phyloP scores from a whole-genome alignment of 2,888 invertebrate genomes.

The Cryptus armator region DNA sequence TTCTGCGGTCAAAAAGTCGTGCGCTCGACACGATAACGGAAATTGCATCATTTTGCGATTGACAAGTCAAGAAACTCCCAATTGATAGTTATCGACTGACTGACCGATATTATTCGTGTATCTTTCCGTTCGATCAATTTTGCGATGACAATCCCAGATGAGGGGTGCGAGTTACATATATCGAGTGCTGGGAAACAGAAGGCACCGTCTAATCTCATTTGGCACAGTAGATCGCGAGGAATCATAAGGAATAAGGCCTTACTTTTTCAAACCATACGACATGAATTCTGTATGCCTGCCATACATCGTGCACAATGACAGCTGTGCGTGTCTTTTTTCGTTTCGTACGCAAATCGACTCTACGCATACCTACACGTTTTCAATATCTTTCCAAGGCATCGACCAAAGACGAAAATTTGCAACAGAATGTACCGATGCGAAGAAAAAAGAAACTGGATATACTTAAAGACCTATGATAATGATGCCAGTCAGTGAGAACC shows the following conservation, averaged over 20 bases:
- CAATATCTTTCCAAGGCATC: background rate
- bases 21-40: too few relatives aligned
- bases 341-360: background rate
- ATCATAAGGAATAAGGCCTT: background rate
- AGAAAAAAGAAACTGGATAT: background rate
- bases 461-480: background rate
- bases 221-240: background rate
- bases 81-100: too few relatives aligned
- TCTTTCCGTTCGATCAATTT: too few relatives aligned
- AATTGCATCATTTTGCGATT: too few relatives aligned
- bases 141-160: background rate
- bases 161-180: background rate
- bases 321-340: background rate
- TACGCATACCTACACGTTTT: background rate
- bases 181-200: too few relatives aligned
- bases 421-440: background rate
- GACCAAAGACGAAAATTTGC: slow-evolving; percentile 10
- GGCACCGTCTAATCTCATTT: too few relatives aligned
- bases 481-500: background rate
- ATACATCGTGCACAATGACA: background rate
- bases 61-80: too few relatives aligned
- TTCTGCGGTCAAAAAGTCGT: too few relatives aligned
- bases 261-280: background rate
- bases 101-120: too few relatives aligned
- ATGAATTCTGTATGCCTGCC: background rate